Percentiles rank a stretch among this genome's conserved stretches.
Conservation (phyloP, 92 coral and sea anemone species). For the Metridium senile region DNA sequence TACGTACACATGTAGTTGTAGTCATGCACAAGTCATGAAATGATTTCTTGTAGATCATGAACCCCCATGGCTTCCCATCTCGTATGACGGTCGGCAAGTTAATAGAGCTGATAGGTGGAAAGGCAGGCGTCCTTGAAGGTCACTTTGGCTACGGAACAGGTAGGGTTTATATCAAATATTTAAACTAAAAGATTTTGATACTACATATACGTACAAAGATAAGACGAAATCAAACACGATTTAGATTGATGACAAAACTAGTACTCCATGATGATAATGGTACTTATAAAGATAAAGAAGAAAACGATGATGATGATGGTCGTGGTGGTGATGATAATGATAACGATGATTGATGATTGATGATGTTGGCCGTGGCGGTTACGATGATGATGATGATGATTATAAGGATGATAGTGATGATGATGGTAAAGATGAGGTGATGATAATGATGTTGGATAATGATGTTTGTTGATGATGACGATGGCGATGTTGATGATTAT, state of each 20-base stretch:
- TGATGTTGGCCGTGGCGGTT: neutral
- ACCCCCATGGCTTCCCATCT: constrained; percentile 98
- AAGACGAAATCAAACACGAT: too few species aligned
- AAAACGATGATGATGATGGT: too few species aligned
- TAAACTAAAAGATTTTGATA: neutral
- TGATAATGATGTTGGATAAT: neutral
- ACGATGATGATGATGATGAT: neutral
- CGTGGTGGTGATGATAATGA: too few species aligned
- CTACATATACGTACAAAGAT: neutral
- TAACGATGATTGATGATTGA: neutral
- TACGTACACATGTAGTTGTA: too few species aligned
- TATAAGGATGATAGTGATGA: neutral
- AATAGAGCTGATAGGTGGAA: constrained; percentile 93
- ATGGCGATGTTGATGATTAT: neutral
- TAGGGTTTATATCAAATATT: neutral
- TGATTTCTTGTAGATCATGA: constrained; percentile 73
- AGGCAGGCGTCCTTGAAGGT: constrained; percentile 92
- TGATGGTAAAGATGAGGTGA: neutral
- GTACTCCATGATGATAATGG: too few species aligned
- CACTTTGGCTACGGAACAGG: constrained; percentile 98
- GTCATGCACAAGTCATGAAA: too few species aligned
- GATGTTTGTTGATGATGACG: too few species aligned
- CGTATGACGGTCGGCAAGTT: constrained; percentile 99
- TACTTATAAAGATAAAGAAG: too few species aligned
- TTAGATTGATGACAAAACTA: too few species aligned